These are phyloP conservation scores for Semotilus atromaculatus DNA, from an alignment of 2,797 vertebrate genomes.

Conservation along the genomic window DNA sequence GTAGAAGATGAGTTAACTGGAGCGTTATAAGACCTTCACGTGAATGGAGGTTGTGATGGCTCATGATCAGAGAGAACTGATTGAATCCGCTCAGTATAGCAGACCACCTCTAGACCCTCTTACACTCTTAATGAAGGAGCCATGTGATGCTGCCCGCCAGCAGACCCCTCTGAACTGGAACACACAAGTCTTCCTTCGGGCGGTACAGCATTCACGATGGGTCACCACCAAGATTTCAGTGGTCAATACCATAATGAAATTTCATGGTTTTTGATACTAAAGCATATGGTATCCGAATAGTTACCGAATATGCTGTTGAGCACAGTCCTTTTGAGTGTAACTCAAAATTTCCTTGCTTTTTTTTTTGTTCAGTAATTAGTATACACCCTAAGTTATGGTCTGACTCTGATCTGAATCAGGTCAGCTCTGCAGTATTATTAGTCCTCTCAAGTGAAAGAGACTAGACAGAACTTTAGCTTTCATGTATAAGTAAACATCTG, in stretches of 20 bases:
- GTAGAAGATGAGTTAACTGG: conserved; percentile 31
- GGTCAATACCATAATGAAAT: background rate
- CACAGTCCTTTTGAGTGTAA: background rate
- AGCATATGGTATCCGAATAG: background rate
- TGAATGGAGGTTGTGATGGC: conserved; percentile 36
- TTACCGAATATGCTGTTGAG: background rate
- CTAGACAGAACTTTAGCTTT: conserved; percentile 26
- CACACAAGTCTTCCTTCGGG: background rate
- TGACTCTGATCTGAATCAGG: conserved; percentile 23
- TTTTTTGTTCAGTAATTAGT: background rate
- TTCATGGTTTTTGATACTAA: background rate
- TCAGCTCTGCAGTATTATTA: conserved; percentile 19
- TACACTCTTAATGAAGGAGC: conserved; percentile 26
- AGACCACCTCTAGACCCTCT: conserved; percentile 16
- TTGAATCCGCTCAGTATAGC: conserved; percentile 14
- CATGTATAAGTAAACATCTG: conserved; percentile 36
- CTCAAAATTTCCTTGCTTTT: background rate
- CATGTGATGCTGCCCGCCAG: conserved; percentile 37
- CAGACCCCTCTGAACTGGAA: conserved; percentile 44
- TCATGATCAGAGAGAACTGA: conserved; percentile 12
- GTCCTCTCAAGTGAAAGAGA: conserved; percentile 17
- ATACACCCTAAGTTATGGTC: background rate
- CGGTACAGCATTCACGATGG: background rate
- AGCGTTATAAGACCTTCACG: conserved; percentile 25
- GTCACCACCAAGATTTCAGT: background rate